Percentiles rank a stretch among this genome's conserved stretches.
Evolutionary conservation across 2,888 invertebrate species (phyloP).

Genomic region (Ophraella communa): DNA sequence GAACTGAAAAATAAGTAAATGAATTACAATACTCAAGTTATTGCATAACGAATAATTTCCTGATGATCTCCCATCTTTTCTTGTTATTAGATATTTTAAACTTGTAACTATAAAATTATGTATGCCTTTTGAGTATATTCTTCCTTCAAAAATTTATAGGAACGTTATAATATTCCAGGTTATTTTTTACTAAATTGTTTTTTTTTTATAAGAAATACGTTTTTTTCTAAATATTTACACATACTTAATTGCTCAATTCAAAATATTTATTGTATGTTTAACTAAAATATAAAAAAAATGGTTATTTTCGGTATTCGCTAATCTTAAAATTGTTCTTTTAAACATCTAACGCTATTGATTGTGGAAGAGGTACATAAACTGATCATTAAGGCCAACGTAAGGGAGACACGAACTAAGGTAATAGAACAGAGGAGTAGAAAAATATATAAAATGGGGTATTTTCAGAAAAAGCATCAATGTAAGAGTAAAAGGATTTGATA

Average conservation of each 20-base stretch:
- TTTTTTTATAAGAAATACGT: background rate
- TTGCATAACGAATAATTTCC: background rate
- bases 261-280: no score
- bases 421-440: conserved; percentile 2
- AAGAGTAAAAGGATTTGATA: conserved; percentile 37
- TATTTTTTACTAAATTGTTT: background rate
- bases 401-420: background rate
- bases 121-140: conserved; percentile 37
- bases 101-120: conserved; percentile 46
- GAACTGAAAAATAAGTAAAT: background rate
- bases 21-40: background rate
- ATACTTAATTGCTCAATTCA: background rate
- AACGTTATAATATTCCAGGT: background rate
- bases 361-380: background rate
- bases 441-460: conserved; percentile 19
- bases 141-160: background rate
- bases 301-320: no score
- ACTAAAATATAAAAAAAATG: no score
- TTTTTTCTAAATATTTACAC: background rate
- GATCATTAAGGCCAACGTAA: background rate
- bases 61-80: conserved; percentile 1
- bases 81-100: conserved; percentile 21
- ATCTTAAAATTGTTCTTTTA: background rate
- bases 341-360: background rate
- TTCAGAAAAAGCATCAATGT: conserved; percentile 33